Evolutionary conservation across 2,113 vertebrate genomes (phyloP), one percentile per base, ranked within the genome.

Genomic region (Cyanistes caeruleus): DNA sequence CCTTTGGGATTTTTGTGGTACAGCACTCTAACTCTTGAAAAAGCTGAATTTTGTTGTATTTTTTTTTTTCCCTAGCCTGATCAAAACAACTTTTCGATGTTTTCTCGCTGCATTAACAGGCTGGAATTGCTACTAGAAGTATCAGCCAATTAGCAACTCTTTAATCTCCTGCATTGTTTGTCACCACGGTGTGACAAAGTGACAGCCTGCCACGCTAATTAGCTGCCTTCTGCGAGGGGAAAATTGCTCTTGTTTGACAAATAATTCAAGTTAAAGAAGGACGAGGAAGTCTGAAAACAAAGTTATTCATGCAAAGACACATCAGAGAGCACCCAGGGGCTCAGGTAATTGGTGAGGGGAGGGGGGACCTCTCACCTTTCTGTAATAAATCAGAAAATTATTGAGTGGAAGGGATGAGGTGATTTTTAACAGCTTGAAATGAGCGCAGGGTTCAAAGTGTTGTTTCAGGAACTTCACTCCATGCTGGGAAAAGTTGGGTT

Each of bases 61-160:
- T 90, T 75, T 81, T 51, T 18, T 39, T 7, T 8, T 4, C 0
- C 20, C 1, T 52, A 44, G 51, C 31, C 60, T 87, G 70, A 94
- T 97, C 84, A 96, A 96, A 95, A 43, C 64, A 82, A 88, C 70
- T 93, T 70, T 89, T 82, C 15, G 52, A 60, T 79, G 55, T 93
- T 97, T 96, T 77, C 63, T 55, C 41, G 49, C 39, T 60, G 56
- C 84, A 43, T 96, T 95, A 95, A 53, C 59, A 52, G 58, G 94
- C n/a, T 69, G 80, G 89, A 96, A 93, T 90, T 97, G 91, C 89
- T 85, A 75, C 80, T 94, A 80, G 91, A 64, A 83, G 48, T 64
- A 91, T 92, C 79, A 44, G 60, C 87, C 85, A 98, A 94, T 98
- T 97, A 98, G 55, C 77, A 92, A 78, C 83, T 96, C 93, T 95